A percentile compares a stretch with the other conserved stretches of the same genome.
phyloP scores from a whole-genome alignment of 2,888 invertebrate species.

The Papilio demoleus region DNA sequence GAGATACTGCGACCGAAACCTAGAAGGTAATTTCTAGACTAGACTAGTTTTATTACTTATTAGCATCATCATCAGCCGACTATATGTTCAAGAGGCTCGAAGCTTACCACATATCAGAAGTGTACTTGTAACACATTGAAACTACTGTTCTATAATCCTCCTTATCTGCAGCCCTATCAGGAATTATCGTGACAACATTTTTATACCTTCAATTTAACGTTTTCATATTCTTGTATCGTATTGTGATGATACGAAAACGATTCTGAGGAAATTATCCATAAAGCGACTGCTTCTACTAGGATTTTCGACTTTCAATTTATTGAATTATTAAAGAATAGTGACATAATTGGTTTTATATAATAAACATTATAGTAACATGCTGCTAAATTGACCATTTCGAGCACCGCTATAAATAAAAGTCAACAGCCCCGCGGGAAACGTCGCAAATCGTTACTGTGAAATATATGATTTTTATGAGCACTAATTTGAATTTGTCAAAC shows the following conservation, averaged over 20 bases:
- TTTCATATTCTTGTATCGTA: too few species aligned
- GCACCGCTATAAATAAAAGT: slow-evolving; percentile 16
- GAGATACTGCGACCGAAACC: slow-evolving; percentile 94
- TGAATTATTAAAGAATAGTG: not conserved
- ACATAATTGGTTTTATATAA: not conserved
- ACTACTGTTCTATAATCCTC: too few species aligned
- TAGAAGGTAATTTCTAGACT: slow-evolving; percentile 84
- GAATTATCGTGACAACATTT: too few species aligned
- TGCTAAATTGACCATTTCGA: slow-evolving; percentile 11
- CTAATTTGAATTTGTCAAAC: slow-evolving; percentile 17
- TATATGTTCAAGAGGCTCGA: too few species aligned
- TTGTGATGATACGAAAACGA: too few species aligned
- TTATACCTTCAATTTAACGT: too few species aligned
- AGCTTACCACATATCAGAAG: not conserved
- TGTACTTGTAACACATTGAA: not conserved
- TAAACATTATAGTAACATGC: not conserved
- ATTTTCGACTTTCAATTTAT: not conserved
- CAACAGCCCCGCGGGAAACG: slow-evolving; percentile 1
- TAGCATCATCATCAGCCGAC: too few species aligned
- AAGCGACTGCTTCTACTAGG: not conserved
- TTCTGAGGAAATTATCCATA: too few species aligned
- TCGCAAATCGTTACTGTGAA: slow-evolving; percentile 28
- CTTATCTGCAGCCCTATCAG: too few species aligned
- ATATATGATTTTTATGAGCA: slow-evolving; percentile 13
- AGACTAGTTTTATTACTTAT: too few species aligned